Evolutionary conservation across 1,140 invertebrate species (phyloP), one percentile per base, ranked within the genome.

Genomic region (Tetramorium parvispinum): DNA sequence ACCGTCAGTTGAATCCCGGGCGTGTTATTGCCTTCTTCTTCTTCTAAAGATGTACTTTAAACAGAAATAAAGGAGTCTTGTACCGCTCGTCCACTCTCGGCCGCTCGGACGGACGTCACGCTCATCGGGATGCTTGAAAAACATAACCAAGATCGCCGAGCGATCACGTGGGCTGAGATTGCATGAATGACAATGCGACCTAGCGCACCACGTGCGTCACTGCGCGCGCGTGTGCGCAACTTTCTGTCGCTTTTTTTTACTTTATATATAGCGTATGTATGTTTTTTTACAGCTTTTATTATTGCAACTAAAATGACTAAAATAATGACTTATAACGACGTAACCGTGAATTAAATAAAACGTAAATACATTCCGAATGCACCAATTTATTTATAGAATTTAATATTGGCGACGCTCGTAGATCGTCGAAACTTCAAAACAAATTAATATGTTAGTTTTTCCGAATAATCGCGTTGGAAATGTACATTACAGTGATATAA

Each of bases 71-170:
- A 49, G 13, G 3, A 46, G 13, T 8, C 37, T 55, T 8, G n/a
- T 43, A 49, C 16, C 2, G 18, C 3, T 46, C 2, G 1, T 8
- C 5, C 32, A 40, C n/a, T 53, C n/a, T 53, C 5, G 5, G 16
- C 2, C 32, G n/a, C 32, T 55, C 27, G 68, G 10, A 53, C 21
- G 32, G 16, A 63, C 32, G 32, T 65, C 18, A 65, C 61, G 32
- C 18, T 65, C 61, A 10, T 65, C 61, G 32, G 18, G 18, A 37
- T n/a, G 18, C 37, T 73, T 73, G n/a, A 11, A 21, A 24, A 7
- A 75, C 71, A 46, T 78, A 65, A 78, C 57, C 57, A 49, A 78
- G 40, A 63, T 21, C 16, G 57, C 16, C 40, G 27, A n/a, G 32
- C 5, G 18, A 63, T 77, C 75, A 46, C 57, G 57, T 65, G 40